Conservation (phyloP, 2,113 vertebrate genomes). For the Microcebus jonahi region DNA sequence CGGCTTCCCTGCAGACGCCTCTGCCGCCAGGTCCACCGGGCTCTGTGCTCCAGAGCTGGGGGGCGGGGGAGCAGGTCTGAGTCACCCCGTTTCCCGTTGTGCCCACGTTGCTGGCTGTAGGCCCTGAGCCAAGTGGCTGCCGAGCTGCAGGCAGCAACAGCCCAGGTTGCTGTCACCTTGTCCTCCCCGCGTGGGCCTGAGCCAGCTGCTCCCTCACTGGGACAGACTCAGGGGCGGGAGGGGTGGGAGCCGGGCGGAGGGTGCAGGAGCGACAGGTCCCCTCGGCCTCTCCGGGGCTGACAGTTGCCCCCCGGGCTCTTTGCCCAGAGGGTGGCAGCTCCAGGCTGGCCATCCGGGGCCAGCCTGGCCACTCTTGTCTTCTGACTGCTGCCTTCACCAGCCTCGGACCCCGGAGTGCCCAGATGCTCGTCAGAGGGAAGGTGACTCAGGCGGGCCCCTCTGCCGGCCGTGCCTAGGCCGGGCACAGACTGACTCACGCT, state of each 20-base stretch:
- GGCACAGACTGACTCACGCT: background rate
- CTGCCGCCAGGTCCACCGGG: background rate
- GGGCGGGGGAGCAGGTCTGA: slow-evolving; percentile 44
- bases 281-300: background rate
- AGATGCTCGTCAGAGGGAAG: background rate
- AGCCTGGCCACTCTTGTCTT: background rate
- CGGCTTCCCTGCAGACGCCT: background rate
- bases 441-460: background rate
- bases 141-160: slow-evolving; percentile 61
- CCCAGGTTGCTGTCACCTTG: slow-evolving; percentile 77
- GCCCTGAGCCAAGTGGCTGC: slow-evolving; percentile 56
- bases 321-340: background rate
- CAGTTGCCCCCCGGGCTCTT: background rate
- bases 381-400: background rate
- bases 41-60: slow-evolving; percentile 23
- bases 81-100: slow-evolving; percentile 61
- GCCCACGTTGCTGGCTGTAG: slow-evolving; percentile 59
- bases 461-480: background rate
- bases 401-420: fast-evolving
- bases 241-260: background rate
- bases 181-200: slow-evolving; percentile 65
- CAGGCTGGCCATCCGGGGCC: background rate
- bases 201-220: slow-evolving; percentile 57
- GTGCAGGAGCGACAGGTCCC: background rate
- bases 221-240: background rate